Base-by-base conservation (phyloP, 1,140 invertebrate species). In the Octopus bimaculoides region DNA sequence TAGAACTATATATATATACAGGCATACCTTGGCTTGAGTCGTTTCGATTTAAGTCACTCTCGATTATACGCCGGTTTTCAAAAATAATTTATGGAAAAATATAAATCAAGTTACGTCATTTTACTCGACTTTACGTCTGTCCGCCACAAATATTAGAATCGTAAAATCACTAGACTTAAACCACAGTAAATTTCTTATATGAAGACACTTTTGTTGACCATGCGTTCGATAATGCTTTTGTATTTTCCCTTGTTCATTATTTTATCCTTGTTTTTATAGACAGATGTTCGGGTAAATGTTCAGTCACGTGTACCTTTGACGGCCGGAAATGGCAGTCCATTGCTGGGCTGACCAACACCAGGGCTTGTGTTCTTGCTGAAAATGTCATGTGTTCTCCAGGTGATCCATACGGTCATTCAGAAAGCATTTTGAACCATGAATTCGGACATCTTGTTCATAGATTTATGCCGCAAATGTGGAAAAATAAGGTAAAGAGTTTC, bases 341-440 rank as follows among this genome's bases (percentile, higher is more conserved):
- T 0, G 82, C 79, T 26, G 82, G 81, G 5, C 54, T 83, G 61
- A 78, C 82, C 53, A 80, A 80, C n/a, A 54, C 56, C 20, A 52
- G 81, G 8, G 66, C 79, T 20, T 79, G 80, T 5, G 79, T 79
- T 7, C 26, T 83, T 9, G 81, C 78, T 52, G 78, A 80, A n/a
- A 82, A 78, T 74, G 79, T 83, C 17, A 26, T 80, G 9, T 83
- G 82, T 75, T 74, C 79, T 53, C 9, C 76, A 54, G 54, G 75
- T 20, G 82, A 83, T 52, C 77, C 81, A 1, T 80, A 83, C 17
- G 14, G 52, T 14, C 79, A 80, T 56, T 3, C 55, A 61, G 77
- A 82, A 17, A 83, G 82, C 75, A 78, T 83, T n/a, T 54, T 82
- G 6, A 77, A 75, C 10, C 82, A 83, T 56, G 82, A 83, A 52